Conservation (phyloP, 2,888 invertebrate species). For the Sthenelais limicola region DNA sequence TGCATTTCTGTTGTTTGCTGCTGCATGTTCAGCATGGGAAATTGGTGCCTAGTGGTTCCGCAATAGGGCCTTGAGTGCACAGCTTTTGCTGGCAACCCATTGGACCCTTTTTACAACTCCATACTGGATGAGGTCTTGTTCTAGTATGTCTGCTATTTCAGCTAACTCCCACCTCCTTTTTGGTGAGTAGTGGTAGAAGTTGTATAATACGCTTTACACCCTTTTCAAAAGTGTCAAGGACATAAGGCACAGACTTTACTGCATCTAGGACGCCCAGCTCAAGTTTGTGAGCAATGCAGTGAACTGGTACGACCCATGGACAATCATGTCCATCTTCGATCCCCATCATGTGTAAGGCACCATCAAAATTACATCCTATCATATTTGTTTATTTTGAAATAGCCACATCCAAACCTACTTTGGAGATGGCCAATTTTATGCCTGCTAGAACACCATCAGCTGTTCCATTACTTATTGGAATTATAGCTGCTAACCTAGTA, state of each 20-base stretch:
- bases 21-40: not conserved
- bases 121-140: not conserved
- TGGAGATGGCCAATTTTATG: not conserved
- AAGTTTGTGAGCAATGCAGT: not conserved
- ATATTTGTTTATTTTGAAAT: not conserved
- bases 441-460: not conserved
- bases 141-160: not conserved
- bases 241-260: not conserved
- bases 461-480: not conserved
- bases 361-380: not conserved
- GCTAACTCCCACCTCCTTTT: not conserved
- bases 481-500: not conserved
- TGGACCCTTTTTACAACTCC: not conserved
- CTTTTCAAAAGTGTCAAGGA: not conserved
- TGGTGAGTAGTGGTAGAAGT: constrained; percentile 5
- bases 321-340: not conserved
- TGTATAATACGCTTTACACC: not conserved
- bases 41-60: not conserved
- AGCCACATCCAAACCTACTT: not conserved
- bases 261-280: not conserved
- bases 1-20: not conserved
- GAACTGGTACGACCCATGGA: not conserved
- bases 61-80: not conserved
- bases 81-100: not conserved
- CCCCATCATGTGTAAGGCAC: not conserved